Percentiles rank a stretch among this genome's conserved stretches.
Conservation (phyloP, 1,140 invertebrate genomes). For the Maniola jurtina region DNA sequence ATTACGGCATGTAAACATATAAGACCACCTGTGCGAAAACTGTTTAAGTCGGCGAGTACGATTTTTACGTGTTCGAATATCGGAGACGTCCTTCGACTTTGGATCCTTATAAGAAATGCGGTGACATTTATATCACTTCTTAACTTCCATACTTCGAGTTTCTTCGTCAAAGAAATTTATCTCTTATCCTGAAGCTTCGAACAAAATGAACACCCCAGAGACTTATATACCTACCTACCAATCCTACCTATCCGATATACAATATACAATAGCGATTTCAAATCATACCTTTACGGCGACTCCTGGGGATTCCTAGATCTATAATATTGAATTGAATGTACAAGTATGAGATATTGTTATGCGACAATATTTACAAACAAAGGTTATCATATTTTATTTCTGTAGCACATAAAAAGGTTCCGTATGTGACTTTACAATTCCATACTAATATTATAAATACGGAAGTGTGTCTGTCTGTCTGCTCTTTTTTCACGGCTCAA, state of each 20-base stretch:
- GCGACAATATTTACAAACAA: neutral
- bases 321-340: slow-evolving; percentile 14
- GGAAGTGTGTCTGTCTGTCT: no score
- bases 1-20: no score
- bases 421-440: neutral
- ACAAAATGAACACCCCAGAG: neutral
- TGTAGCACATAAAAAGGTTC: neutral
- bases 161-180: slow-evolving; percentile 2
- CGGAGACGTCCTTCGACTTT: no score
- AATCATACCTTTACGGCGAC: slow-evolving; percentile 16
- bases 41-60: no score
- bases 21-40: no score
- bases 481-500: no score
- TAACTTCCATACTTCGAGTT: neutral
- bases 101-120: neutral
- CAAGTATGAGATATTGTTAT: slow-evolving; percentile 15
- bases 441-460: no score
- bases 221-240: neutral
- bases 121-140: slow-evolving; percentile 5
- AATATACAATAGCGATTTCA: slow-evolving; percentile 9
- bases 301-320: slow-evolving; percentile 11
- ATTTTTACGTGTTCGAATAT: no score
- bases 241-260: neutral
- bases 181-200: neutral
- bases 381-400: neutral